Conservation (phyloP, 2,797 vertebrate genomes). For the Aplochiton taeniatus region DNA sequence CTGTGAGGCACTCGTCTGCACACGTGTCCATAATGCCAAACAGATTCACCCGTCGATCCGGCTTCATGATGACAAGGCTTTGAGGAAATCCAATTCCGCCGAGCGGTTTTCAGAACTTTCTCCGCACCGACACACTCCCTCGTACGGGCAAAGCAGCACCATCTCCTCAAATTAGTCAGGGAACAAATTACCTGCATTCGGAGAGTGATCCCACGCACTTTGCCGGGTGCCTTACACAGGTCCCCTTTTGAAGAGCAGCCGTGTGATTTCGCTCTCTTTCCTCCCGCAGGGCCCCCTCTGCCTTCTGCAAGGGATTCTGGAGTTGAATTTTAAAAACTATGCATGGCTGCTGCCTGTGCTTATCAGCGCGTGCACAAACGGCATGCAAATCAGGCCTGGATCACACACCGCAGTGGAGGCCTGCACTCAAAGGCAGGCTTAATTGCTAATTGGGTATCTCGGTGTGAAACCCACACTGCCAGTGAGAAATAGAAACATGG, state of each 20-base stretch:
- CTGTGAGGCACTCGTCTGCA: slow-evolving; percentile 40
- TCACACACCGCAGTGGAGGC: slow-evolving; percentile 74
- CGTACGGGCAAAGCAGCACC: slow-evolving; percentile 42
- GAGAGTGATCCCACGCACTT: slow-evolving; percentile 79
- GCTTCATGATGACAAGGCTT: slow-evolving; percentile 77
- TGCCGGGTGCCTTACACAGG: slow-evolving; percentile 79
- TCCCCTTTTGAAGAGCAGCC: slow-evolving; percentile 82
- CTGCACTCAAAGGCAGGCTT: slow-evolving; percentile 81
- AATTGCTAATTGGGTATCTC: slow-evolving; percentile 82
- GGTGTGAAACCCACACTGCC: slow-evolving; percentile 77
- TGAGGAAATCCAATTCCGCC: slow-evolving; percentile 78
- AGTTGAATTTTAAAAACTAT: slow-evolving; percentile 79
- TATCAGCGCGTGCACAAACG: slow-evolving; percentile 79
- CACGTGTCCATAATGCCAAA: slow-evolving; percentile 75
- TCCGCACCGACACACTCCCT: slow-evolving; percentile 58
- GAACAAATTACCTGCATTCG: slow-evolving; percentile 80
- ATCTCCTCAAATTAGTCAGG: slow-evolving; percentile 80
- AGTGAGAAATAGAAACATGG: slow-evolving; percentile 66
- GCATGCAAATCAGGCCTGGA: slow-evolving; percentile 79
- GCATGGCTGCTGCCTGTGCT: slow-evolving; percentile 78
- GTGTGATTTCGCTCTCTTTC: slow-evolving; percentile 73
- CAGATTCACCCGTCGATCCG: slow-evolving; percentile 77
- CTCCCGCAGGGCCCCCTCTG: slow-evolving; percentile 69
- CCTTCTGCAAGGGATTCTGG: slow-evolving; percentile 78
- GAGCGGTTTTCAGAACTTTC: slow-evolving; percentile 78